Conservation (phyloP, 1,140 invertebrate species). For the Liolophura sinensis region DNA sequence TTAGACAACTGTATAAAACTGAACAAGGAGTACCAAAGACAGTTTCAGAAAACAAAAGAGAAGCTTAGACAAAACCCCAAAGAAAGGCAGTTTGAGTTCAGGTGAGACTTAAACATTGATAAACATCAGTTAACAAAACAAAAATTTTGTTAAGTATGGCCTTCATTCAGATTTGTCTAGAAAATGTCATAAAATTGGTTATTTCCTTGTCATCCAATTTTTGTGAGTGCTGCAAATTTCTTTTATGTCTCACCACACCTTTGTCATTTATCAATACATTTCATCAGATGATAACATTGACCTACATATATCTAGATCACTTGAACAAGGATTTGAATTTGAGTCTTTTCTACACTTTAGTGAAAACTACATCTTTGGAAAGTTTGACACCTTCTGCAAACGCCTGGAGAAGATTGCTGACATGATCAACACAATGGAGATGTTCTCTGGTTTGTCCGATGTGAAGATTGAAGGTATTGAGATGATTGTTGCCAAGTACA, state of each 20-base stretch:
- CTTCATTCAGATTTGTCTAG: not conserved
- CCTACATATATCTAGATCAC: no score
- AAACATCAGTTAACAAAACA: not conserved
- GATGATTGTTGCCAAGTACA: constrained; percentile 51
- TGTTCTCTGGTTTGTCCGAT: constrained; percentile 47
- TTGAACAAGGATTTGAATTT: not conserved
- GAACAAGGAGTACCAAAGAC: constrained; percentile 73
- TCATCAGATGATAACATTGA: not conserved
- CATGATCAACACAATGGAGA: constrained; percentile 86
- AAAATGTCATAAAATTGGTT: no score
- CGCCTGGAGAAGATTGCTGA: constrained; percentile 83
- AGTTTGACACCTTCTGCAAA: constrained; percentile 92
- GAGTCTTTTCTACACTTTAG: constrained; percentile 59
- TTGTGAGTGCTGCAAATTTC: no score
- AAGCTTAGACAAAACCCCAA: constrained; percentile 61
- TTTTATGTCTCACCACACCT: not conserved
- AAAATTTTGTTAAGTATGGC: not conserved
- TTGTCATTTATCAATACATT: not conserved
- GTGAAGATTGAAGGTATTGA: constrained; percentile 59
- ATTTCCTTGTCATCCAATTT: no score
- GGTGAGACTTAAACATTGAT: constrained; percentile 26
- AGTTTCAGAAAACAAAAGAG: constrained; percentile 62
- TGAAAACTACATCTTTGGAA: constrained; percentile 95
- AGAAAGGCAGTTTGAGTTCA: constrained; percentile 82
- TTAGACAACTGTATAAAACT: constrained; percentile 84